Conservation (phyloP, 92 coral and sea anemone genomes). For the Pocillopora grandis region DNA sequence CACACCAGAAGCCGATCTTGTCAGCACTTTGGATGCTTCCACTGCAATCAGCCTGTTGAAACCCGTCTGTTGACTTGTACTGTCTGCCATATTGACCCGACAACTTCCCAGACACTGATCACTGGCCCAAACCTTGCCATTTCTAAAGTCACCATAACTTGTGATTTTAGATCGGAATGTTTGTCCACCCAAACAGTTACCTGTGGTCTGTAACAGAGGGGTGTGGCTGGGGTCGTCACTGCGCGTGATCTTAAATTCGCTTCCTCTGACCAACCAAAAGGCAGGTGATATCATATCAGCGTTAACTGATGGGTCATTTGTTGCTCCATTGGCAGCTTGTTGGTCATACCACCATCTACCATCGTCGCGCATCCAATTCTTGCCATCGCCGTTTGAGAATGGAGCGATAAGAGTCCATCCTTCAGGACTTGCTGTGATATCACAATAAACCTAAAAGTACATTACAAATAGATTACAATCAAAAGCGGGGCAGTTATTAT, state of each 20-base stretch:
- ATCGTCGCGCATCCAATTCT: background rate
- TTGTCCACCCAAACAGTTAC: constrained; percentile 3
- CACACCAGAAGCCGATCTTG: background rate
- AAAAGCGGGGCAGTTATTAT: too few species aligned
- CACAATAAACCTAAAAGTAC: background rate
- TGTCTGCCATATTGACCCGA: constrained; percentile 26
- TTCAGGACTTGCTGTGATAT: background rate
- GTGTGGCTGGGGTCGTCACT: constrained; percentile 49
- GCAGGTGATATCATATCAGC: constrained; percentile 15
- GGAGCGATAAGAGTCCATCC: constrained; percentile 48
- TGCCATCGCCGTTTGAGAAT: constrained; percentile 37
- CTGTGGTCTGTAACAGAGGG: constrained; percentile 37
- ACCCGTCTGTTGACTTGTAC: constrained; percentile 31
- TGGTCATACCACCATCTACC: too few species aligned
- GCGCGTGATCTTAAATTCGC: constrained; percentile 45
- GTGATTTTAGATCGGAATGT: too few species aligned
- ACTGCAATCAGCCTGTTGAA: constrained; percentile 27
- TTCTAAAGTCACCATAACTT: too few species aligned
- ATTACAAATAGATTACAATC: too few species aligned
- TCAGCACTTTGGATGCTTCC: constrained; percentile 17
- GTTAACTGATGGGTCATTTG: constrained; percentile 1
- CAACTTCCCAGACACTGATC: background rate
- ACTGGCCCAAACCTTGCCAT: too few species aligned
- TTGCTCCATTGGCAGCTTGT: too few species aligned
- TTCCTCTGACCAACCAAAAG: constrained; percentile 20